These are phyloP conservation scores for Crematogaster levior DNA, from an alignment of 2,888 invertebrate genomes.

Conservation along the genomic window DNA sequence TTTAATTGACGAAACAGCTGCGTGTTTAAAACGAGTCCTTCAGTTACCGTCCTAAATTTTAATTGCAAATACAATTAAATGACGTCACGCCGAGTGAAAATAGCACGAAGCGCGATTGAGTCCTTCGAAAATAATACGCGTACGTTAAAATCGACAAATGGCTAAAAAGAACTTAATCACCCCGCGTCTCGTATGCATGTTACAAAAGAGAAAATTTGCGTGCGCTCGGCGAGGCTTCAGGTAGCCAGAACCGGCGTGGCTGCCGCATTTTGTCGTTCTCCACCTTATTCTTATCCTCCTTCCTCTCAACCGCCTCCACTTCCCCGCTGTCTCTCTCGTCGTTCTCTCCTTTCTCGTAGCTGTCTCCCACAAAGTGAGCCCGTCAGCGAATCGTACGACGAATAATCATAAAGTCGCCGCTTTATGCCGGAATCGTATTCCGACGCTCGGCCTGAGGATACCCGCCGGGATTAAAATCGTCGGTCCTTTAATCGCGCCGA, in stretches of 20 bases:
- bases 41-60: background rate
- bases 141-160: constrained; percentile 13
- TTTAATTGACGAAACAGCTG: background rate
- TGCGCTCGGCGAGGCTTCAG: constrained; percentile 66
- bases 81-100: background rate
- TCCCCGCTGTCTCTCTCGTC: constrained; percentile 9
- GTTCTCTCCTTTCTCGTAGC: constrained; percentile 56
- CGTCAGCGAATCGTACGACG: constrained; percentile 78
- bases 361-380: constrained; percentile 75
- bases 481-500: constrained; percentile 76
- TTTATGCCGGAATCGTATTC: constrained; percentile 78
- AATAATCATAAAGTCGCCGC: constrained; percentile 78
- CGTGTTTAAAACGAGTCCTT: background rate
- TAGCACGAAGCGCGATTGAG: background rate
- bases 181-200: constrained; percentile 40
- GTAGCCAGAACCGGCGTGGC: constrained; percentile 74
- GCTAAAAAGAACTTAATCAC: constrained; percentile 47
- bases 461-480: constrained; percentile 72
- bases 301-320: background rate
- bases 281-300: constrained; percentile 56
- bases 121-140: background rate
- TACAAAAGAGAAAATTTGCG: constrained; percentile 60
- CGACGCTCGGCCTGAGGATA: constrained; percentile 62
- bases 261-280: constrained; percentile 73
- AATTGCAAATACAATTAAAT: constrained; percentile 4